Evolutionary conservation across 2,113 vertebrate genomes (phyloP), one percentile per base, ranked within the genome.

Genomic region (Menura novaehollandiae): DNA sequence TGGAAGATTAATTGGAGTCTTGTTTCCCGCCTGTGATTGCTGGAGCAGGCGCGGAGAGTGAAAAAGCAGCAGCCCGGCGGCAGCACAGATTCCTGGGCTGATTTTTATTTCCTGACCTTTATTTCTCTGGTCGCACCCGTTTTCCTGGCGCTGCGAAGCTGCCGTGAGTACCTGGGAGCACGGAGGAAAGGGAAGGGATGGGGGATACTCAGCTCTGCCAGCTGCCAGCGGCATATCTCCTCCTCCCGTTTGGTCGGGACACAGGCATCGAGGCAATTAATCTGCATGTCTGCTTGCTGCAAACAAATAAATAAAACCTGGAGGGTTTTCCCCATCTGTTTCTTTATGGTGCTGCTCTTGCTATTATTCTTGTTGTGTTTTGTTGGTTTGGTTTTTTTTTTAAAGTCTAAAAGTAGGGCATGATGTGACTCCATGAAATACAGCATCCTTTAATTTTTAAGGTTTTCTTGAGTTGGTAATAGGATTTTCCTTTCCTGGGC

Each of bases 301-400:
- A 94, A 83, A 85, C 95, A 83, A 93, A 79, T 33, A 95, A 96
- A 95, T 90, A 85, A 84, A 96, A 93, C 89, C 95, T 67, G 78
- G 93, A 95, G 93, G 91, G 84, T 68, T 72, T 60, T 55, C 6
- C 85, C 91, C 96, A 95, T 95, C 97, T 95, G 92, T 93, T 87
- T 95, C 78, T 96, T 39, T 89, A 56, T 81, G 89, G 93, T 97
- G 85, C 75, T 74, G 59, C 87, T 96, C 76, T 91, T 4, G 1
- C 75, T 93, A 10, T 64, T 93, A 74, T 89, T 91, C 78, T 95
- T 80, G 66, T 60, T 85, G 59, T 44, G 60, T 55, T 88, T 73
- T 72, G 69, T 63, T 76, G 37, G 10, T 43, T 26, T 39, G 14
- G 8, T 12, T 22, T 9, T 64, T 78, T 87, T 94, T 73, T 73